Base-by-base conservation (phyloP, 2,113 vertebrate genomes). In the Rhombomys opimus region DNA sequence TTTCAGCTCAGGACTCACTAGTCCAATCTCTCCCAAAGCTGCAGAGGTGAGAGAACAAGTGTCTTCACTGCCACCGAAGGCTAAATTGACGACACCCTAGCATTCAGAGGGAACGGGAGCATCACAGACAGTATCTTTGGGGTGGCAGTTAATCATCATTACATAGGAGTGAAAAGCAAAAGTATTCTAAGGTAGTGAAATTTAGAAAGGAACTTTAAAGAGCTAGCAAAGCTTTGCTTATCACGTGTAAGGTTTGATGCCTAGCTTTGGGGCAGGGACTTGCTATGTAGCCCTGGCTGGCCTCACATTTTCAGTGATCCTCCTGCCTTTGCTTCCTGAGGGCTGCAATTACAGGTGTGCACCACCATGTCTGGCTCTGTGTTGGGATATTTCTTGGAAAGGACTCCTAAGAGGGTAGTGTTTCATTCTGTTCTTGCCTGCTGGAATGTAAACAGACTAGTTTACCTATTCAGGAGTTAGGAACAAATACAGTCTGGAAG, bases 21-120 rank as follows among this genome's bases (percentile, higher is more conserved):
- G 95, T 17, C 99, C 98, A 73, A 98, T 99, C 90, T 97, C 97
- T 70, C 98, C 98, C 91, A 99, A 75, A 96, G 98, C 99, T 99
- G 92, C 7, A 89, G 85, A 84, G 93, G 95, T 96, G 25, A 88
- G 70, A 96, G 27, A 59, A 32, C 25, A 95, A 63, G 30, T 32
- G 38, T 78, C 7, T 73, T 32, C 54, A 75, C 18, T 52, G 73
- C 95, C 68, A 89, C 27, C 80, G 93, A 89, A 92, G 38, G 72
- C 59, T 57, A 30, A 93, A 32, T n/a, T 90, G 27, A 63, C n/a
- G 80, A 5, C 41, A 89, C 81, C 25, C 54, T 85, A 81, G 63
- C 54, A 95, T 61, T 78, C 63, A 96, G 70, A 93, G 87, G 85
- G 46, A 76, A 92, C 50, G 78, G 67, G 68, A 84, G 30, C 76